These are phyloP conservation scores for Erynnis tages DNA, from an alignment of 2,888 invertebrate species.

Conservation along the genomic window DNA sequence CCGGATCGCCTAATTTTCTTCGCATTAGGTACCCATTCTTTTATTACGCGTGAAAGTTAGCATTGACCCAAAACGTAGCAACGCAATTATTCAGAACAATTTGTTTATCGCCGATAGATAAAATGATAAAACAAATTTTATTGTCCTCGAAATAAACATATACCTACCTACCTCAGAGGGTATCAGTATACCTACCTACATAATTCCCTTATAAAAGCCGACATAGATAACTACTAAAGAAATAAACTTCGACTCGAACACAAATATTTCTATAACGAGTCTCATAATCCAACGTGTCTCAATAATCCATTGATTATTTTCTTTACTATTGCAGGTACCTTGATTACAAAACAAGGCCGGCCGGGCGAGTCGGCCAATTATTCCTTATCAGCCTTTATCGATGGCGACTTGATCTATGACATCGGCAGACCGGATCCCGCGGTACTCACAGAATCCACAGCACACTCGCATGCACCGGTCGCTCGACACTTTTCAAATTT, in stretches of 20 bases:
- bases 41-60: conserved; percentile 12
- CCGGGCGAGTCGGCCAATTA: conserved; percentile 32
- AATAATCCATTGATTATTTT: conserved; percentile 37
- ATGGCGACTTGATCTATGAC: conserved; percentile 27
- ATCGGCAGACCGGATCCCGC: conserved; percentile 11
- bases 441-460: no score
- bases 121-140: conserved; percentile 8
- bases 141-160: not conserved
- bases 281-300: conserved; percentile 10
- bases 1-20: no score
- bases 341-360: conserved; percentile 54
- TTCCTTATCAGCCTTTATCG: conserved; percentile 31
- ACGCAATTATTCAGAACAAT: conserved; percentile 14
- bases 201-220: conserved; percentile 2
- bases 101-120: conserved; percentile 23
- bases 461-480: no score
- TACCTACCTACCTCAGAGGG: no score
- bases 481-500: conserved; percentile 29
- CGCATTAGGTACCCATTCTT: not conserved
- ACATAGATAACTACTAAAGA: not conserved
- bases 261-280: conserved; percentile 6
- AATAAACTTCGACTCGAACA: not conserved
- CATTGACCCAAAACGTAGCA: conserved; percentile 18
- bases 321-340: conserved; percentile 46
- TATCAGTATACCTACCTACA: not conserved